Base-by-base conservation (phyloP, 2,888 invertebrate genomes). In the Hemistola chrysoprasaria region DNA sequence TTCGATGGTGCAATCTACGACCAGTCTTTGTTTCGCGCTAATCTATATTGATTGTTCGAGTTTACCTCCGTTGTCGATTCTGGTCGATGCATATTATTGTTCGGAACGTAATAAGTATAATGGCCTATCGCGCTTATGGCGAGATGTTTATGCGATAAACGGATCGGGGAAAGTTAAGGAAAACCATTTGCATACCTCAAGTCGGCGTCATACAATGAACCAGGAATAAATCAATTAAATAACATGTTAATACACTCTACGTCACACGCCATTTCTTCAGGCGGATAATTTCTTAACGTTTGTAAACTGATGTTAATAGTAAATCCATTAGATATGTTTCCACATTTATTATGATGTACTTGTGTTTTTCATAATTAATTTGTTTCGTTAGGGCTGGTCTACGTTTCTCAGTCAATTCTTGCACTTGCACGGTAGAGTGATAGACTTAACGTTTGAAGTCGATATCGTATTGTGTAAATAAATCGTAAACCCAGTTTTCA, bases 401-500 rank as follows among this genome's bases (percentile, higher is more conserved):
- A 28, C 9, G 6, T 29, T 36, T 27, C 11, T 10, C n/a, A 21
- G 6, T 11, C 4, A 8, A 3, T 25, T 31, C 29, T 35, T 27
- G 24, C 28, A 31, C 35, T 33, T 6, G 8, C 24, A 11, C 60
- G 49, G 62, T 61, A 64, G 61, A 76, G 63, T 80, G 85, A 84
- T 72, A 83, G 78, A 79, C 76, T 72, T 77, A 78, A 71, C 77
- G 77, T 79, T 76, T 65, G 54, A 71, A 81, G 70, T 74, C 72
- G 78, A 75, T 85, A 84, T 78, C 67, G 81, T 76, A 70, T 72
- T 80, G 82, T 83, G 85, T 83, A 86, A 88, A 87, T 87, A 88
- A 86, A 86, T 84, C 87, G 87, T 88, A 88, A 88, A 88, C 87
- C 88, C 81, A 80, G 71, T 88, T 88, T 88, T 84, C 88, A 84